phyloP scores from a whole-genome alignment of 2,797 vertebrate genomes.

The Melanotaenia trifasciata region DNA sequence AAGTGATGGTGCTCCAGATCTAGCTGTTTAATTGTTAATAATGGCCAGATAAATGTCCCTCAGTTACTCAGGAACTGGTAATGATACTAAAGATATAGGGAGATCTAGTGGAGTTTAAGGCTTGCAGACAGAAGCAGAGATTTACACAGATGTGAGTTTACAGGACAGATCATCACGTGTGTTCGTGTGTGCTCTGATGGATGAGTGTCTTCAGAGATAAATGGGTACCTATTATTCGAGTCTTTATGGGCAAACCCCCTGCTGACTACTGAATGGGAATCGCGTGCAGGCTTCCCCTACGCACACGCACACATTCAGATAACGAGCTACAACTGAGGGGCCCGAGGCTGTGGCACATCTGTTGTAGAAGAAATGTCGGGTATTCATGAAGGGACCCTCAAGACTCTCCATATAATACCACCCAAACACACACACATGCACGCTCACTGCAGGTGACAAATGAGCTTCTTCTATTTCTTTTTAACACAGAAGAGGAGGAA shows the following conservation, averaged over 20 bases:
- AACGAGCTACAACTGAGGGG: conserved; percentile 67
- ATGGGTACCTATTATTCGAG: conserved; percentile 70
- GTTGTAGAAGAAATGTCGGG: conserved; percentile 65
- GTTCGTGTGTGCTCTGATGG: conserved; percentile 17
- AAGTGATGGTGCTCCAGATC: no score
- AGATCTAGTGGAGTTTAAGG: no score
- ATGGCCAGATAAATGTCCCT: no score
- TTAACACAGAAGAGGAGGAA: conserved; percentile 19
- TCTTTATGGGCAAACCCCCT: conserved; percentile 67
- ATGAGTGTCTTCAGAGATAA: conserved; percentile 67
- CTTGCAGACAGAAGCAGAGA: conserved; percentile 26
- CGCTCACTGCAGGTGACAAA: conserved; percentile 41
- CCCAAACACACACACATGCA: conserved; percentile 19
- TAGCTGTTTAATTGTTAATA: no score
- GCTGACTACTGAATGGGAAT: conserved; percentile 64
- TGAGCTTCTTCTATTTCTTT: conserved; percentile 31
- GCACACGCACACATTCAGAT: conserved; percentile 29
- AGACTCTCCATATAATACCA: conserved; percentile 31
- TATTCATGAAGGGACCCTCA: conserved; percentile 64
- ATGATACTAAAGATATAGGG: no score
- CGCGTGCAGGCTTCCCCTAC: conserved; percentile 29
- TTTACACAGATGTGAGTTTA: conserved; percentile 47
- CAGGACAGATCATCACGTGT: conserved; percentile 40
- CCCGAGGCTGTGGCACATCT: conserved; percentile 76
- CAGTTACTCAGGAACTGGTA: no score